Evolutionary conservation across 1,140 invertebrate species (phyloP), one percentile per base, ranked within the genome.

Genomic region (Panagrolaimus sp.): DNA sequence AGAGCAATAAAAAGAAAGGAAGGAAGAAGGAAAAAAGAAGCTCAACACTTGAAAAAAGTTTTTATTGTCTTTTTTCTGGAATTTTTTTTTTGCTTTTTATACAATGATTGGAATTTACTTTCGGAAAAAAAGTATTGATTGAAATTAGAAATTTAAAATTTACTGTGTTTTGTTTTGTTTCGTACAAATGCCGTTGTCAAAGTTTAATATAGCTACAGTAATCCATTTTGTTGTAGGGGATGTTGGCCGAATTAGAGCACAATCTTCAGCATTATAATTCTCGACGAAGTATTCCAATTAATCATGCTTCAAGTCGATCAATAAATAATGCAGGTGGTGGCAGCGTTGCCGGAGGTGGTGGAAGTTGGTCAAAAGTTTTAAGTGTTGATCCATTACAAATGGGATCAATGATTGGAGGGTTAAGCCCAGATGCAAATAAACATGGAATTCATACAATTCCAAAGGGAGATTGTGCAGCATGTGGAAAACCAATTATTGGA

Each of bases 361-460:
- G n/a, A n/a, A n/a, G n/a, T 27, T 27, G 20, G 9, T 25, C 51
- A 13, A 57, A 57, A 57, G 51, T n/a, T n/a, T n/a, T n/a, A n/a
- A n/a, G n/a, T n/a, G n/a, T n/a, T n/a, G n/a, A 57, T 27, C 51
- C 51, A 13, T 57, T 16, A 20, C 51, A 57, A 57, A 57, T 57
- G 51, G 51, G 51, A 25, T 57, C 51, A 20, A 57, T 57, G 51
- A 57, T 57, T 13, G 51, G 51, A 16, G 51, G 51, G 51, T 8
- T 67, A 14, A 66, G 63, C 25, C 48, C 44, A 20, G 67, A 66
- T 65, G 25, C 63, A 91, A 92, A 91, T 85, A 89, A 91, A 83
- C 94, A 98, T 88, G 95, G 95, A 85, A 91, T 97, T 43, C 93
- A 90, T 83, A 96, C 93, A 25, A 93, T 93, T 72, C 92, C 96